Base-by-base conservation (phyloP, 2,113 vertebrate genomes). In the Oxyruncus cristatus region DNA sequence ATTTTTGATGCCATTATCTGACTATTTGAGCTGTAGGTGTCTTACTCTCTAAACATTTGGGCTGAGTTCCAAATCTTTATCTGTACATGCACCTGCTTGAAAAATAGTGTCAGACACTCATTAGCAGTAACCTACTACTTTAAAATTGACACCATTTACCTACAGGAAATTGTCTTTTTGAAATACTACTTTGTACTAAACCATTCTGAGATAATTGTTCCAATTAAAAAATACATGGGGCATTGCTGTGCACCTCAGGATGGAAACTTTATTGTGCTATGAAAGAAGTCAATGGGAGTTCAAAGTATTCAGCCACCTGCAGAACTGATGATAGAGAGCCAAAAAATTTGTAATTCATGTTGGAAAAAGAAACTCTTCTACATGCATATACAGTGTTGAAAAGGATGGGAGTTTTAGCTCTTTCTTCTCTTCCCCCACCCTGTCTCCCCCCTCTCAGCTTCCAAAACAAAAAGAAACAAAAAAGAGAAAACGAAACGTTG, bases 121-220 rank as follows among this genome's bases (percentile, higher is more conserved):
- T 94, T 95, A 96, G 73, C 76, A 78, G 73, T 81, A 95, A 91
- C 90, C 92, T 89, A 59, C 80, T 96, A 93, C 91, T 95, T 95
- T 85, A 76, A 86, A 95, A 93, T 56, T 72, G 92, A 93, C 93
- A 91, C 52, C 80, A 79, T 96, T 93, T 96, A 91, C 91, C 86
- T 93, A 66, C 73, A 96, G 96, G 92, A 96, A 96, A 95, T 91
- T 94, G 88, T 74, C 71, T 96, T 93, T 93, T 93, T 92, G 72
- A 94, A 96, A 92, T 35, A 73, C 37, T 33, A 65, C 80, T 89
- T 91, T 16, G 42, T 75, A 73, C 79, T 75, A 79, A 92, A 70
- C 73, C 70, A 46, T 93, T 93, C 70, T 75, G 88, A 93, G 88
- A 94, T 97, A 97, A 97, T 95, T 95, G 95, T 87, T 78, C 73